phyloP scores from a whole-genome alignment of 2,113 vertebrate genomes.

The Alaudala cheleensis region DNA sequence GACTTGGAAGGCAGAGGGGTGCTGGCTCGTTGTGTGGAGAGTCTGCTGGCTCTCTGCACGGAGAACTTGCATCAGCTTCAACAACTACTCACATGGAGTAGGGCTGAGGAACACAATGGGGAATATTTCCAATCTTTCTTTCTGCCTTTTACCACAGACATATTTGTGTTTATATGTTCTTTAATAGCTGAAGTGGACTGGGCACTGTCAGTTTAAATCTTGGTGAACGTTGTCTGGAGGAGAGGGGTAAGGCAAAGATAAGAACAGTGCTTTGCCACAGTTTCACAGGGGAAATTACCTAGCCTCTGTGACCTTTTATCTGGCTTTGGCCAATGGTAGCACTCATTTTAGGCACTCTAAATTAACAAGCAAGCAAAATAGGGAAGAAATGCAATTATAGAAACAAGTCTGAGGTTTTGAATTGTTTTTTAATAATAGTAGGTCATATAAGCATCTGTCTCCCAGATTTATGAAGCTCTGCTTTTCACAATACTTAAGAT shows the following conservation, averaged over 20 bases:
- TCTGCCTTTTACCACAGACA: neutral
- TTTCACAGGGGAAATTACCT: neutral
- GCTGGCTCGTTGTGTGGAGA: neutral
- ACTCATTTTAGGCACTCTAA: neutral
- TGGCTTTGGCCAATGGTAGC: neutral
- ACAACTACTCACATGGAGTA: neutral
- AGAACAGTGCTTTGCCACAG: neutral
- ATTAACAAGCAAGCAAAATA: constrained; percentile 11
- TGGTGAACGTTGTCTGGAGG: neutral
- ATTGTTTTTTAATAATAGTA: constrained; percentile 14
- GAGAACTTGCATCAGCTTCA: constrained; percentile 31
- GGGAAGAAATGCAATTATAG: neutral
- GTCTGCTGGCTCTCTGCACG: neutral
- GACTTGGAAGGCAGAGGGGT: constrained; percentile 7
- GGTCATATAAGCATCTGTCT: constrained; percentile 2
- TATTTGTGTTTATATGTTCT: neutral
- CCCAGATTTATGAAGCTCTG: constrained; percentile 18
- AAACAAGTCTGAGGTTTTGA: neutral
- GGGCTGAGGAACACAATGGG: neutral
- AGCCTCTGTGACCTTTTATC: neutral
- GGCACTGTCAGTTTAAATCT: neutral
- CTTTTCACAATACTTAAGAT: neutral
- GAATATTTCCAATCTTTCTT: neutral
- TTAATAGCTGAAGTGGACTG: neutral
- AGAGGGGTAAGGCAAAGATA: neutral